phyloP scores from a whole-genome alignment of 1,140 invertebrate species.

The Drosophila nasuta region DNA sequence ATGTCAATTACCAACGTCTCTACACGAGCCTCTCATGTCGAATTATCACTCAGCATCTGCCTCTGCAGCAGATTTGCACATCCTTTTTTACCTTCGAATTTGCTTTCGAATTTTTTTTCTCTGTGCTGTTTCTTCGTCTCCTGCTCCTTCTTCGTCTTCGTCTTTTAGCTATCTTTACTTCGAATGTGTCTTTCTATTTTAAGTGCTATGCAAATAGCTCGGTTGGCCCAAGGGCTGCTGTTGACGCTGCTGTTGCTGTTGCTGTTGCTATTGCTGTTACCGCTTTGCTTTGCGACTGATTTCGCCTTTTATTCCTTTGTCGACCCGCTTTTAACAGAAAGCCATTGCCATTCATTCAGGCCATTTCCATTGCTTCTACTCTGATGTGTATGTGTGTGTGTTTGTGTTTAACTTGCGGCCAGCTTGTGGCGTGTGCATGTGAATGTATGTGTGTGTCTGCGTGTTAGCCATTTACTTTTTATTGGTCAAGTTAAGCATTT shows the following conservation, averaged over 20 bases:
- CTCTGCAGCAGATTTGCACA: slow-evolving; percentile 44
- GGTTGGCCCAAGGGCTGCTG: slow-evolving; percentile 27
- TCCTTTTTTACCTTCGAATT: slow-evolving; percentile 43
- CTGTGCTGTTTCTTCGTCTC: background rate
- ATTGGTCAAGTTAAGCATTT: slow-evolving; percentile 58
- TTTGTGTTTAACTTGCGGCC: slow-evolving; percentile 53
- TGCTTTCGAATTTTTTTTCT: slow-evolving; percentile 1
- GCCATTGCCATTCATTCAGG: slow-evolving; percentile 56
- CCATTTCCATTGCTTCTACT: slow-evolving; percentile 21
- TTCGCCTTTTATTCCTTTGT: slow-evolving; percentile 53
- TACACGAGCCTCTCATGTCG: slow-evolving; percentile 52
- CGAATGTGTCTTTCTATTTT: slow-evolving; percentile 55
- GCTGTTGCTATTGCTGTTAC: slow-evolving; percentile 10
- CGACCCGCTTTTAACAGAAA: slow-evolving; percentile 55
- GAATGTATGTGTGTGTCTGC: slow-evolving; percentile 30
- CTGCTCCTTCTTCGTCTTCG: background rate
- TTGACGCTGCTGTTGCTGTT: slow-evolving; percentile 10
- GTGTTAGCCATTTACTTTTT: slow-evolving; percentile 63
- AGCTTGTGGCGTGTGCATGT: slow-evolving; percentile 45
- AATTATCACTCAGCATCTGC: slow-evolving; percentile 63
- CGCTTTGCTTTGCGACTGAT: slow-evolving; percentile 47
- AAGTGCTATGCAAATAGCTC: slow-evolving; percentile 71
- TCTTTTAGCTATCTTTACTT: slow-evolving; percentile 11
- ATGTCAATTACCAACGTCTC: slow-evolving; percentile 60
- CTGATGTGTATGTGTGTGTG: slow-evolving; percentile 17